These are phyloP conservation scores for Folsomia manolachei DNA, from an alignment of 2,888 invertebrate genomes.

Conservation along the genomic window DNA sequence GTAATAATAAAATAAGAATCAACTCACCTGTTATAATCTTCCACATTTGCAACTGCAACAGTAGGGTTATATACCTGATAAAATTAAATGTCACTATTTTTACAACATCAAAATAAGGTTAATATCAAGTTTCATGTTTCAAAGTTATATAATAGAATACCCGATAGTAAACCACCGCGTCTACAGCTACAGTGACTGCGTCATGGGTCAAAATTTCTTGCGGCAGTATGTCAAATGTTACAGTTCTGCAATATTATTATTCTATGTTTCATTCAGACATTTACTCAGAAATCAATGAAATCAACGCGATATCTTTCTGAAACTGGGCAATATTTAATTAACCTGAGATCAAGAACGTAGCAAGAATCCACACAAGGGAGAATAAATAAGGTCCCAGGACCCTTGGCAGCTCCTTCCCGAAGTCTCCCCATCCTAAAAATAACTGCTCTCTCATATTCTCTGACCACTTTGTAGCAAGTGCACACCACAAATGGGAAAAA, in stretches of 20 bases:
- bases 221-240: constrained; percentile 60
- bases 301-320: no score
- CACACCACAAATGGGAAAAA: constrained; percentile 31
- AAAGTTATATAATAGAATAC: no score
- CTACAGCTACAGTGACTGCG: constrained; percentile 59
- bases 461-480: constrained; percentile 54
- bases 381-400: constrained; percentile 62
- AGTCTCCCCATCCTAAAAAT: constrained; percentile 58
- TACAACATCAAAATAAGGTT: background rate
- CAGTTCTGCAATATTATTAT: no score
- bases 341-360: constrained; percentile 62
- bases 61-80: constrained; percentile 56
- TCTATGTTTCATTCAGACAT: no score
- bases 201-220: constrained; percentile 60
- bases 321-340: constrained; percentile 62
- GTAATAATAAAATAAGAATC: background rate
- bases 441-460: constrained; percentile 59
- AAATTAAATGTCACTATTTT: constrained; percentile 11
- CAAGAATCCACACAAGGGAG: constrained; percentile 63
- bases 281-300: no score
- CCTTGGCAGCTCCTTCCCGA: constrained; percentile 58
- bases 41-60: constrained; percentile 59
- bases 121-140: no score
- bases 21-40: constrained; percentile 53
- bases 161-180: constrained; percentile 53